phyloP scores from a whole-genome alignment of 2,113 vertebrate species.

The Microcebus murinus region DNA sequence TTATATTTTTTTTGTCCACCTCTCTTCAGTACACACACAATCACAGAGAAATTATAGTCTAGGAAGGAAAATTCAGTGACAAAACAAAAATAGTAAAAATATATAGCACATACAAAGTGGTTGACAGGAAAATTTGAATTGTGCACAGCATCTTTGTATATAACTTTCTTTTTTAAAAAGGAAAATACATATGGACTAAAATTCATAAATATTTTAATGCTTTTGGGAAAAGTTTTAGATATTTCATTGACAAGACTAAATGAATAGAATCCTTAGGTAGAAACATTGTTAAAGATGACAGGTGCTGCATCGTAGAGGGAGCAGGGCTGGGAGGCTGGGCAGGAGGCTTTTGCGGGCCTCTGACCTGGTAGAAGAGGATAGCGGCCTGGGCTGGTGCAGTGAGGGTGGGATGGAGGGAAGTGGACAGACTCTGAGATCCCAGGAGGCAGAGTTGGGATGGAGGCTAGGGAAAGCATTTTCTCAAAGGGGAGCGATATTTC shows the following conservation, averaged over 20 bases:
- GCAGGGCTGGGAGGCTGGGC: not conserved
- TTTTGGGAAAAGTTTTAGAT: not conserved
- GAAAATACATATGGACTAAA: not conserved
- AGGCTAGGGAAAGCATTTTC: too few relatives aligned
- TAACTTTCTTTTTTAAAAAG: not conserved
- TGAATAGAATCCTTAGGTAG: not conserved
- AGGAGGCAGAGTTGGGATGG: not conserved
- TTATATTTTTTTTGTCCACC: not conserved
- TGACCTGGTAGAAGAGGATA: not conserved
- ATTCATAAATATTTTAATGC: not conserved
- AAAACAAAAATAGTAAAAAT: not conserved
- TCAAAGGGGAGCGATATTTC: not conserved
- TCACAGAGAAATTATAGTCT: not conserved
- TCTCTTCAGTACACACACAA: not conserved
- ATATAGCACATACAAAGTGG: not conserved
- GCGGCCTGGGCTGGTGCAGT: not conserved
- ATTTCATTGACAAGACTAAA: not conserved
- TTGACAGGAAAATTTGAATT: not conserved
- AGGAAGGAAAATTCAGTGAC: not conserved
- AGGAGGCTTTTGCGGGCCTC: not conserved
- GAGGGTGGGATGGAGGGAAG: not conserved
- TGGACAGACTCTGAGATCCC: accelerated
- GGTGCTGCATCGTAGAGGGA: not conserved
- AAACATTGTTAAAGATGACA: not conserved
- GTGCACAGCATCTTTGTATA: not conserved